These are phyloP conservation scores for Homalodisca vitripennis DNA, from an alignment of 1,140 invertebrate genomes.

Conservation along the genomic window DNA sequence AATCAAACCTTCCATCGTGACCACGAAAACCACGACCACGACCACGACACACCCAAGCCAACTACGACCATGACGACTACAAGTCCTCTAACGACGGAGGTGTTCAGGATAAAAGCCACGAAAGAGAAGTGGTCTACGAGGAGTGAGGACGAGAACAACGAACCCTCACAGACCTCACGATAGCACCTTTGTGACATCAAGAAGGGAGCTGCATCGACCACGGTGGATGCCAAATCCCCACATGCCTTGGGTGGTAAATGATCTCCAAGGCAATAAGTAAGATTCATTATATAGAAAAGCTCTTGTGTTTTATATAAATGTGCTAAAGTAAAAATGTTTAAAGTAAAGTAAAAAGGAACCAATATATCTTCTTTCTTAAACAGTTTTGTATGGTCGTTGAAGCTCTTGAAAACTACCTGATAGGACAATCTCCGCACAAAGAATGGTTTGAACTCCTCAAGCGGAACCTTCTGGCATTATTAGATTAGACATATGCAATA, in stretches of 20 bases:
- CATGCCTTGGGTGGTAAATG: slow-evolving; percentile 6
- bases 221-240: neutral
- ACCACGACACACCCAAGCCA: too few relatives aligned
- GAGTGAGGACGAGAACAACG: slow-evolving; percentile 9
- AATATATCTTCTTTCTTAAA: neutral
- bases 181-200: neutral
- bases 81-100: neutral
- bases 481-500: too few relatives aligned
- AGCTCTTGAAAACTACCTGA: neutral
- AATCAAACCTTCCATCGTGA: too few relatives aligned
- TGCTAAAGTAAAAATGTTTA: neutral
- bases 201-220: neutral
- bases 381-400: neutral
- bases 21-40: slow-evolving; percentile 14
- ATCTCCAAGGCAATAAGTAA: too few relatives aligned
- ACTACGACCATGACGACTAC: slow-evolving; percentile 1
- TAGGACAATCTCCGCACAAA: neutral
- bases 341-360: neutral
- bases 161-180: slow-evolving; percentile 1
- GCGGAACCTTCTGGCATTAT: neutral
- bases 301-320: neutral
- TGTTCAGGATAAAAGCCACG: slow-evolving; percentile 12
- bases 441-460: neutral
- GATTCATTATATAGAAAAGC: neutral
- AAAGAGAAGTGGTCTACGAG: too few relatives aligned